Percentiles rank a stretch among this genome's conserved stretches.
Evolutionary conservation across 2,113 vertebrate genomes (phyloP).

Genomic region (Sinosuthora webbiana): DNA sequence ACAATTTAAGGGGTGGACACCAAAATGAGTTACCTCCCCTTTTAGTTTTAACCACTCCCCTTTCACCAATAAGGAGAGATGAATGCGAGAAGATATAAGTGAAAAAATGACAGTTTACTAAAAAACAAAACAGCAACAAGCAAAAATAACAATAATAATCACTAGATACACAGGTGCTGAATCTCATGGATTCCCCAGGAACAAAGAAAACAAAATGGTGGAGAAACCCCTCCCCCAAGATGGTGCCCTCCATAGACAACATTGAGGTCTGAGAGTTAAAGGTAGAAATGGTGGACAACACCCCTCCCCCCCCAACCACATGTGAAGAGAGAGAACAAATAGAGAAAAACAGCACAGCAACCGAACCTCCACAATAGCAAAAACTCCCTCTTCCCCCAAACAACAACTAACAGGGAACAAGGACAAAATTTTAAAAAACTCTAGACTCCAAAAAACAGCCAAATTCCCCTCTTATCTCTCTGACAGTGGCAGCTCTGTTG

Average conservation of each 20-base stretch:
- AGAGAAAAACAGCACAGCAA: not conserved
- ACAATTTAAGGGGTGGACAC: not conserved
- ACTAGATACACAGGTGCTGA: not conserved
- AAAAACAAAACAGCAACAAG: not conserved
- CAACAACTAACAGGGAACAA: not conserved
- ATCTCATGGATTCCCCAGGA: not conserved
- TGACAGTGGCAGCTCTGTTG: not conserved
- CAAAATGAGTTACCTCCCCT: not conserved
- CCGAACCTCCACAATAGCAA: not conserved
- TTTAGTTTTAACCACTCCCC: not conserved
- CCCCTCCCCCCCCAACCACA: not conserved
- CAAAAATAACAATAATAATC: not conserved
- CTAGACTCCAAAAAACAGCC: not conserved
- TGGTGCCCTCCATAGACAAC: not conserved
- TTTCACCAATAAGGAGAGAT: not conserved
- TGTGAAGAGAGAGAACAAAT: not conserved
- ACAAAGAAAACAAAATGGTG: not conserved
- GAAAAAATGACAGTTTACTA: not conserved
- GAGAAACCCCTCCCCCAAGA: not conserved
- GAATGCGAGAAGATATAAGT: not conserved
- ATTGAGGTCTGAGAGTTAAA: not conserved
- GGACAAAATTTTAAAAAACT: not conserved
- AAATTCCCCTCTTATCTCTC: not conserved
- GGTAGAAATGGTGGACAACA: not conserved
- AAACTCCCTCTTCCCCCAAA: not conserved